Conservation (phyloP, 2,113 vertebrate species). For the Plecturocebus donacophilus region DNA sequence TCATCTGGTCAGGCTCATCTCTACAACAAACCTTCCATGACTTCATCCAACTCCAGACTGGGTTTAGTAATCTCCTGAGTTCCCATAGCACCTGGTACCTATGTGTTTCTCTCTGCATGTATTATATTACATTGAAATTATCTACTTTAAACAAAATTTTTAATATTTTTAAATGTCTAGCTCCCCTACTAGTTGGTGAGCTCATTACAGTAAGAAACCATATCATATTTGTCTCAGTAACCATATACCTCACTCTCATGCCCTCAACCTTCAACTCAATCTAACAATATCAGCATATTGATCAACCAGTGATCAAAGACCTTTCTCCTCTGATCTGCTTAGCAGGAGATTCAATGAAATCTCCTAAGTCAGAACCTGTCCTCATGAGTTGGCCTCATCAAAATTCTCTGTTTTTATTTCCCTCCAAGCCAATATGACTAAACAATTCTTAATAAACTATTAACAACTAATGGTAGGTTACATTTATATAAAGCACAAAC, state of each 20-base stretch:
- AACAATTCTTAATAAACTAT: neutral
- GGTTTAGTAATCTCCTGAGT: neutral
- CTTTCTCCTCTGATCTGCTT: neutral
- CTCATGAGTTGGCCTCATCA: neutral
- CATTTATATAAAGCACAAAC: neutral
- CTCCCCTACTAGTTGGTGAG: neutral
- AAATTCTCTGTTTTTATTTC: neutral
- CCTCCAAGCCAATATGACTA: neutral
- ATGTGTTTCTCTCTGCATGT: neutral
- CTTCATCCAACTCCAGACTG: neutral
- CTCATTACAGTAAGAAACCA: neutral
- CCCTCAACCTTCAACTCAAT: neutral
- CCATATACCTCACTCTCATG: neutral
- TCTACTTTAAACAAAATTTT: neutral
- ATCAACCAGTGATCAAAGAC: neutral
- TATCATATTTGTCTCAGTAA: neutral
- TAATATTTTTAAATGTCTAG: neutral
- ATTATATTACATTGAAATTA: neutral
- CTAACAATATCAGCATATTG: neutral
- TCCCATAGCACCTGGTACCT: neutral
- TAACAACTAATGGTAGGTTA: neutral
- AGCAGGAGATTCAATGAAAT: neutral
- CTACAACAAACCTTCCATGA: neutral
- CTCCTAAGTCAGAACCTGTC: conserved; percentile 27
- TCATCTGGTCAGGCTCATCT: neutral